Evolutionary conservation across 2,888 invertebrate species (phyloP).

Genomic region (Lacanobia wlatinum): DNA sequence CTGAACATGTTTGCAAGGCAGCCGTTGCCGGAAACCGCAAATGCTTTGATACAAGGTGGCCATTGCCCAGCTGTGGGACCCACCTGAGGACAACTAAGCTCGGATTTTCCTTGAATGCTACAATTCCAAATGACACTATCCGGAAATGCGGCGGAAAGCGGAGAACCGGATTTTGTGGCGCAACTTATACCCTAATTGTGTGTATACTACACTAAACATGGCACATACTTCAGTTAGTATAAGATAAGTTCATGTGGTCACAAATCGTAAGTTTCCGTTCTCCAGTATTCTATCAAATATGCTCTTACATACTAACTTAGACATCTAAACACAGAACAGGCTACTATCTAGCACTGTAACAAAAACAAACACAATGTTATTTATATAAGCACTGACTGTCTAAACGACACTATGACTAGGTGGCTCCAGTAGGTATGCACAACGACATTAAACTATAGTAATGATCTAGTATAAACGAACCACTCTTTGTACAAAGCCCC

Average conservation of each 20-base stretch:
- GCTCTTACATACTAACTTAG: not conserved
- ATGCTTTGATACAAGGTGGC: not conserved
- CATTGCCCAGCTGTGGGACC: not conserved
- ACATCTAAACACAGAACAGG: slow-evolving; percentile 14
- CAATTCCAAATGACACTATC: not conserved
- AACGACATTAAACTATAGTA: not conserved
- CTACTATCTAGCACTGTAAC: slow-evolving; percentile 23
- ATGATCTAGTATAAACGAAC: slow-evolving; percentile 3
- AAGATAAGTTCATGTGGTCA: not conserved
- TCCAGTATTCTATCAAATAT: slow-evolving; percentile 26
- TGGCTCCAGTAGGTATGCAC: not conserved
- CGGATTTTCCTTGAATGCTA: not conserved
- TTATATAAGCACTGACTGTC: slow-evolving; percentile 2
- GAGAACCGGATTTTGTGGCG: not conserved
- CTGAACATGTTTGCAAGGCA: not conserved
- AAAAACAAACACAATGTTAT: slow-evolving; percentile 9
- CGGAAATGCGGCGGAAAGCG: not conserved
- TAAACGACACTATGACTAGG: not conserved
- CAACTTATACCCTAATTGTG: not conserved
- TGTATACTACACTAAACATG: not conserved
- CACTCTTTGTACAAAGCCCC: not conserved
- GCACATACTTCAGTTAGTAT: not conserved
- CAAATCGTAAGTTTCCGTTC: slow-evolving; percentile 23
- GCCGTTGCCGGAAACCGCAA: not conserved
- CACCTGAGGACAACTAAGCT: not conserved